Evolutionary conservation across 2,888 invertebrate genomes (phyloP).

Genomic region (Alloscopus bannaensis): DNA sequence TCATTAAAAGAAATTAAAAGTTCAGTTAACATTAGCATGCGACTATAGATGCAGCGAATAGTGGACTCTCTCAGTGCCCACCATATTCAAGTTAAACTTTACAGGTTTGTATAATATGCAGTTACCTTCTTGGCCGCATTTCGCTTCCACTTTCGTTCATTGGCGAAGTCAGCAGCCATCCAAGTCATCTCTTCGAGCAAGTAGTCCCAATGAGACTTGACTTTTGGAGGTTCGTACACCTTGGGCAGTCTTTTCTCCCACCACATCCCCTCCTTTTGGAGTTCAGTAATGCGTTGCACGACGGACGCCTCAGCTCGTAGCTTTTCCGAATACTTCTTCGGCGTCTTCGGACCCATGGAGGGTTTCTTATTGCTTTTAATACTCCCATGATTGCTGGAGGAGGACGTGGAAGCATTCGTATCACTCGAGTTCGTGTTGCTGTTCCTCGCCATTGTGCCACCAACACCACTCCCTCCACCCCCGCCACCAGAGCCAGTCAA

Average conservation of each 20-base stretch:
- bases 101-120: too few species aligned
- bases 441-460: not conserved
- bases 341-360: conserved; percentile 28
- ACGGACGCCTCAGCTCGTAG: conserved; percentile 81
- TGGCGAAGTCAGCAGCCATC: conserved; percentile 97
- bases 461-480: not conserved
- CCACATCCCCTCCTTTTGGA: conserved; percentile 97
- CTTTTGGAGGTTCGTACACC: conserved; percentile 65
- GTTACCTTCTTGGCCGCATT: conserved; percentile 88
- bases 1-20: too few species aligned
- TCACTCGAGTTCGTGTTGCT: conserved; percentile 9
- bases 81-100: too few species aligned
- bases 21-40: too few species aligned
- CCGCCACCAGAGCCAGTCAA: not conserved
- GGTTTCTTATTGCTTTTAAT: conserved; percentile 39
- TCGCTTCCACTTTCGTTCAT: conserved; percentile 98
- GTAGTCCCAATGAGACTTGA: conserved; percentile 95
- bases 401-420: conserved; percentile 7
- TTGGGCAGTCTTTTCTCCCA: conserved; percentile 77
- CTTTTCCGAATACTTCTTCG: conserved; percentile 69
- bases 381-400: conserved; percentile 11
- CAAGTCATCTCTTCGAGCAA: conserved; percentile 98
- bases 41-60: too few species aligned
- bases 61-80: too few species aligned
- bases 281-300: conserved; percentile 86